phyloP scores from a whole-genome alignment of 1,140 invertebrate species.

The Manduca sexta region DNA sequence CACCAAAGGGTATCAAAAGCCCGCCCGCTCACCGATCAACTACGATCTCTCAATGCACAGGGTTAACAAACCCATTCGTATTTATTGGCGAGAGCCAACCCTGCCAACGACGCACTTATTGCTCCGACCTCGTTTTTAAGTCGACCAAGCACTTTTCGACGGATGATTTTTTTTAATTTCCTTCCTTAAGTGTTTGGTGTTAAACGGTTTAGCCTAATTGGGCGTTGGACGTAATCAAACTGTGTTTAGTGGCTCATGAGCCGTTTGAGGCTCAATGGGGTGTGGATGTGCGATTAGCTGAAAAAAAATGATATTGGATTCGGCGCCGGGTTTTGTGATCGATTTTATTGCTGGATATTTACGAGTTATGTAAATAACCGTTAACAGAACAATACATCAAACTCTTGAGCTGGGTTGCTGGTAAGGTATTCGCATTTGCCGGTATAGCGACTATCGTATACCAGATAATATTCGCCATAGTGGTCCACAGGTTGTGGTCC shows the following conservation, averaged over 20 bases:
- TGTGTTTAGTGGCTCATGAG: neutral
- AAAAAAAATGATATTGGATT: slow-evolving; percentile 2
- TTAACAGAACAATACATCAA: neutral
- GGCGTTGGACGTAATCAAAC: neutral
- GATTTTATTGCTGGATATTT: too few relatives aligned
- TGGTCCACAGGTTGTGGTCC: too few relatives aligned
- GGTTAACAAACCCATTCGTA: too few relatives aligned
- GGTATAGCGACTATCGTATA: too few relatives aligned
- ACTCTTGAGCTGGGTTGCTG: neutral
- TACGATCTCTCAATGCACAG: neutral
- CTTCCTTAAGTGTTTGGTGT: slow-evolving; percentile 4
- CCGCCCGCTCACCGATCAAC: neutral
- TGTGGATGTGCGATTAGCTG: neutral
- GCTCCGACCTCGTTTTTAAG: slow-evolving; percentile 34
- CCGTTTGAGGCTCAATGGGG: slow-evolving; percentile 1
- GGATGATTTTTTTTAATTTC: slow-evolving; percentile 30
- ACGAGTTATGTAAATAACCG: too few relatives aligned
- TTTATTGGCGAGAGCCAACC: slow-evolving; percentile 13
- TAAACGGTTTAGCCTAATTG: slow-evolving; percentile 6
- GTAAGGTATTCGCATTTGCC: too few relatives aligned
- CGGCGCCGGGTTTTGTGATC: too few relatives aligned
- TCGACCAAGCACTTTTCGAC: slow-evolving; percentile 30
- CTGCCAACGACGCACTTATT: slow-evolving; percentile 35
- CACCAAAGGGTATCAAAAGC: neutral
- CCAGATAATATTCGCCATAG: too few relatives aligned